A percentile compares a stretch with the other conserved stretches of the same genome.
These are phyloP conservation scores for Cryptocheilus praepositus DNA, from an alignment of 2,888 invertebrate genomes.

Conservation along the genomic window DNA sequence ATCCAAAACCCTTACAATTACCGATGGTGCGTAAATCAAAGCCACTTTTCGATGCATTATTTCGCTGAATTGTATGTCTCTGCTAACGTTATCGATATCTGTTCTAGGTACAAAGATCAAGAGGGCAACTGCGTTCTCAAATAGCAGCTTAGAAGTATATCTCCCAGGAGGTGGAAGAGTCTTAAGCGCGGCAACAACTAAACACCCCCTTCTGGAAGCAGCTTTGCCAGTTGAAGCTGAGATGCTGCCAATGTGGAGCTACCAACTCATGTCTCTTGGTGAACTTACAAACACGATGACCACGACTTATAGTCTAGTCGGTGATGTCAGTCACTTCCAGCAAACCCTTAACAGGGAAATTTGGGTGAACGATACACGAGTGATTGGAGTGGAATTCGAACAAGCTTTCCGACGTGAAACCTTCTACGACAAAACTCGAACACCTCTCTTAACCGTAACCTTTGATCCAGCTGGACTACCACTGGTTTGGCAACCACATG, in stretches of 20 bases:
- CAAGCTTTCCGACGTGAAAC: slow-evolving; percentile 93
- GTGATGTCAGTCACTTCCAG: slow-evolving; percentile 89
- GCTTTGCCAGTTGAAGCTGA: slow-evolving; percentile 91
- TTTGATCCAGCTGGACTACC: slow-evolving; percentile 94
- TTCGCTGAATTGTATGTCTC: not conserved
- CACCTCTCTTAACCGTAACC: slow-evolving; percentile 88
- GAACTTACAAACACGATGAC: slow-evolving; percentile 88
- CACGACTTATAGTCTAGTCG: slow-evolving; percentile 87
- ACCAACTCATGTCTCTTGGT: slow-evolving; percentile 86
- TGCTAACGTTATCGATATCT: not conserved
- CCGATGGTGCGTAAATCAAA: slow-evolving; percentile 76
- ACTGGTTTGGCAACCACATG: slow-evolving; percentile 88
- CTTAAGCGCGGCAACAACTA: slow-evolving; percentile 85
- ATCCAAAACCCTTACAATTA: slow-evolving; percentile 82
- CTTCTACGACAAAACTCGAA: slow-evolving; percentile 89
- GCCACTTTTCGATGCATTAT: slow-evolving; percentile 5
- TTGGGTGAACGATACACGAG: slow-evolving; percentile 92
- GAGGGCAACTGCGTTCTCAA: slow-evolving; percentile 85
- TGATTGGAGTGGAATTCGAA: slow-evolving; percentile 94
- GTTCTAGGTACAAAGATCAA: slow-evolving; percentile 78
- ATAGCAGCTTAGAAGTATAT: slow-evolving; percentile 86
- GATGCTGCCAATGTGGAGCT: slow-evolving; percentile 93
- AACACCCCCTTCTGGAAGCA: slow-evolving; percentile 89
- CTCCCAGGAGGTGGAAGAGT: slow-evolving; percentile 86
- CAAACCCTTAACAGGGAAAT: slow-evolving; percentile 89